Percentiles rank a stretch among this genome's conserved stretches.
phyloP scores from a whole-genome alignment of 2,888 invertebrate genomes.

The Scelioninae gen. 2 region DNA sequence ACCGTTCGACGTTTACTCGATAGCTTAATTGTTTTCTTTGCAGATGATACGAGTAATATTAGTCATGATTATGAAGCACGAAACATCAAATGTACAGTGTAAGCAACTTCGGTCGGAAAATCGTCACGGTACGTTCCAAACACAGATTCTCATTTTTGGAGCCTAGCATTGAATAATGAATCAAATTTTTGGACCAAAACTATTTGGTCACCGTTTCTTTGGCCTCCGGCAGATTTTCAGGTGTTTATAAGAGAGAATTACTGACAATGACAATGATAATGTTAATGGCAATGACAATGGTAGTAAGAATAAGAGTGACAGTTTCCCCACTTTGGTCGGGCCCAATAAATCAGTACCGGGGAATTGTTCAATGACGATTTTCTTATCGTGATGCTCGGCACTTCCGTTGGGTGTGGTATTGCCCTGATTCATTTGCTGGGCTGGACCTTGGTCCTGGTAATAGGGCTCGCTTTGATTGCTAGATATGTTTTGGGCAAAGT shows the following conservation, averaged over 20 bases:
- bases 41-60: slow-evolving; percentile 57
- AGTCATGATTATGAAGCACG: slow-evolving; percentile 59
- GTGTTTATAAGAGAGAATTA: no score
- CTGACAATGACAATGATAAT: no score
- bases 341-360: slow-evolving; percentile 14
- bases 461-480: slow-evolving; percentile 72
- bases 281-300: no score
- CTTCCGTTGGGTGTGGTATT: slow-evolving; percentile 74
- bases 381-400: slow-evolving; percentile 48
- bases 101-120: slow-evolving; percentile 35
- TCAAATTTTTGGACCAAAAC: no score
- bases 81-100: slow-evolving; percentile 59
- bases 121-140: slow-evolving; percentile 20
- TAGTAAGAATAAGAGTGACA: no score
- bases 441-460: slow-evolving; percentile 71
- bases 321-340: no score
- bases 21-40: slow-evolving; percentile 32
- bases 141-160: slow-evolving; percentile 10
- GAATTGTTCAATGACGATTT: slow-evolving; percentile 26
- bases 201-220: no score
- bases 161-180: no score
- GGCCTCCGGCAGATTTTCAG: no score
- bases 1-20: slow-evolving; percentile 47
- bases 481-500: slow-evolving; percentile 73
- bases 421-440: slow-evolving; percentile 71